Conservation (phyloP, 2,113 vertebrate genomes). For the Terrapene triunguis region DNA sequence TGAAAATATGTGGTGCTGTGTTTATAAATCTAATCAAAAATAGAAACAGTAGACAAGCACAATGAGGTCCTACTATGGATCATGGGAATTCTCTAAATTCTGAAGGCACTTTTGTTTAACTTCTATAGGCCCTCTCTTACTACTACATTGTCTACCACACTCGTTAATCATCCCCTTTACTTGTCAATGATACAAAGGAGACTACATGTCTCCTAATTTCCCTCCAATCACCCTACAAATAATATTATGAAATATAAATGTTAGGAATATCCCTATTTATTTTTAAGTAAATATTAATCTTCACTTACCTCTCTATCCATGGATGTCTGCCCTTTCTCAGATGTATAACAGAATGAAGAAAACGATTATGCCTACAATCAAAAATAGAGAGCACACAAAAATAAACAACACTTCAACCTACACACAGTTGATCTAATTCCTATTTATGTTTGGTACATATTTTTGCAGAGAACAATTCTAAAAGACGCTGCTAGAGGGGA, state of each 20-base stretch:
- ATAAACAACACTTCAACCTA: constrained; percentile 25
- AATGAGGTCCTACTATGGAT: constrained; percentile 89
- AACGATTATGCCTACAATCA: constrained; percentile 51
- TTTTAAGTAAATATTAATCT: constrained; percentile 5
- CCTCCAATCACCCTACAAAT: constrained; percentile 68
- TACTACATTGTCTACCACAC: constrained; percentile 79
- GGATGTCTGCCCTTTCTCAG: constrained; percentile 52
- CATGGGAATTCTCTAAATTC: constrained; percentile 92
- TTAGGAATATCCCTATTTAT: constrained; percentile 51
- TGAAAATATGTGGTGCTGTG: constrained; percentile 88
- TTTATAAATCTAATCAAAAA: constrained; percentile 89
- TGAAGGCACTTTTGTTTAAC: constrained; percentile 94
- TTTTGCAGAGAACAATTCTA: background rate
- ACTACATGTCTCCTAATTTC: constrained; percentile 83
- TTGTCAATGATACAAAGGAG: constrained; percentile 83
- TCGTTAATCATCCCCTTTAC: constrained; percentile 86
- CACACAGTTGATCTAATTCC: background rate
- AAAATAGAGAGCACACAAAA: constrained; percentile 28
- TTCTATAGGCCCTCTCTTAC: constrained; percentile 83
- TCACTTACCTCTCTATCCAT: constrained; percentile 77
- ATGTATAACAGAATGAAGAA: constrained; percentile 44
- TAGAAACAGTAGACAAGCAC: constrained; percentile 88
- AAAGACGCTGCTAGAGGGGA: background rate
- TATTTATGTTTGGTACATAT: background rate
- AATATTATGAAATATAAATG: constrained; percentile 74